Evolutionary conservation across 2,888 invertebrate genomes (phyloP), one percentile per base, ranked within the genome.

Genomic region (Clunio marinus): DNA sequence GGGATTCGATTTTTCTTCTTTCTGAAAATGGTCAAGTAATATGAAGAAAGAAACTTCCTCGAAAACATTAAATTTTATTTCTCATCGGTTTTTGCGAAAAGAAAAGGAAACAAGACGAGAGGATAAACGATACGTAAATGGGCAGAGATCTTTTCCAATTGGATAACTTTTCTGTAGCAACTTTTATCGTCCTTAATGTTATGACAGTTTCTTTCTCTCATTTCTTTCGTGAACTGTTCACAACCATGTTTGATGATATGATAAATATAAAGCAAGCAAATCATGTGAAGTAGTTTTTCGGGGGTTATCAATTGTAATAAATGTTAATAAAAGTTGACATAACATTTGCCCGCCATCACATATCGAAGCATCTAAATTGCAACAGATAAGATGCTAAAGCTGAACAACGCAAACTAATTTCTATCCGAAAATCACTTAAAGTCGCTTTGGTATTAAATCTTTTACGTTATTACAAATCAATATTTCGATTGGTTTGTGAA

Each of bases 321-420:
- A 65, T 65, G 63, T 46, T 65, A 65, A 65, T 65, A 65, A 65
- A 65, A 65, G 15, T 65, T 65, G 63, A 65, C 63, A 65, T 65
- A 65, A 46, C 63, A 41, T 24, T 63, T 41, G 63, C 46, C 46
- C 63, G 22, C 32, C n/a, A 7, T 32, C 32, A 32, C 20, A 8
- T 66, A 15, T 45, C 25, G n/a, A n/a, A 37, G 63, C 22, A 20
- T 25, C 27, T 27, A 57, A 57, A 25, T 41, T 55, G 66, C 66
- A 55, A 55, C 63, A 63, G 63, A 63, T 63, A 63, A 63, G 63
- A 45, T 2, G 45, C 13, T 32, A 4, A 10, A n/a, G n/a, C n/a
- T n/a, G n/a, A n/a, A n/a, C n/a, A n/a, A n/a, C n/a, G 35, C 5
- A 32, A 32, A 51, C 51, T 51, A 51, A 51, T 51, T 51, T 15